These are phyloP conservation scores for Leuciscus idus DNA, from an alignment of 2,113 vertebrate species.

Conservation along the genomic window DNA sequence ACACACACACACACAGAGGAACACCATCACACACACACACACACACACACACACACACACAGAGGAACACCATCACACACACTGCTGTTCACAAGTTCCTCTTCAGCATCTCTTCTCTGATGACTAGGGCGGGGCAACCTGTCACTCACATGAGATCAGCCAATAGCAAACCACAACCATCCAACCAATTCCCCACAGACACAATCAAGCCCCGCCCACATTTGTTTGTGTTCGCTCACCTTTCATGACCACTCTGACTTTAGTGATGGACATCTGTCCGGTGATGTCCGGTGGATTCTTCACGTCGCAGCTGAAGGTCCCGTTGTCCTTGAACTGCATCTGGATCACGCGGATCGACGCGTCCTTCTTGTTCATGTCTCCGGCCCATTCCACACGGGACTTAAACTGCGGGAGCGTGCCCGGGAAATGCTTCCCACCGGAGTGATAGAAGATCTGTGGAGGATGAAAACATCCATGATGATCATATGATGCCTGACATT, in stretches of 20 bases:
- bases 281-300: slow-evolving; percentile 88
- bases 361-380: slow-evolving; percentile 92
- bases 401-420: slow-evolving; percentile 79
- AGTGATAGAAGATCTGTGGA: slow-evolving; percentile 85
- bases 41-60: too few species aligned
- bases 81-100: too few species aligned
- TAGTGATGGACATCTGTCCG: slow-evolving; percentile 78
- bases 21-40: too few species aligned
- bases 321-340: slow-evolving; percentile 89
- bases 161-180: too few species aligned
- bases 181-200: too few species aligned
- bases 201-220: too few species aligned
- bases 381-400: slow-evolving; percentile 83
- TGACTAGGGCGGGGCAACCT: too few species aligned
- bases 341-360: slow-evolving; percentile 87
- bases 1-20: too few species aligned
- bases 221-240: slow-evolving; percentile 67
- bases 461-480: slow-evolving; percentile 24
- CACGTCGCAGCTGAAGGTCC: slow-evolving; percentile 89
- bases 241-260: slow-evolving; percentile 88
- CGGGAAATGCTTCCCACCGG: slow-evolving; percentile 73
- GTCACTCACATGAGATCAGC: too few species aligned
- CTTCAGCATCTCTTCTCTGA: too few species aligned
- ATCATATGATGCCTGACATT: neutral
- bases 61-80: too few species aligned